phyloP scores from a whole-genome alignment of 2,113 vertebrate species.

The Candoia aspera region DNA sequence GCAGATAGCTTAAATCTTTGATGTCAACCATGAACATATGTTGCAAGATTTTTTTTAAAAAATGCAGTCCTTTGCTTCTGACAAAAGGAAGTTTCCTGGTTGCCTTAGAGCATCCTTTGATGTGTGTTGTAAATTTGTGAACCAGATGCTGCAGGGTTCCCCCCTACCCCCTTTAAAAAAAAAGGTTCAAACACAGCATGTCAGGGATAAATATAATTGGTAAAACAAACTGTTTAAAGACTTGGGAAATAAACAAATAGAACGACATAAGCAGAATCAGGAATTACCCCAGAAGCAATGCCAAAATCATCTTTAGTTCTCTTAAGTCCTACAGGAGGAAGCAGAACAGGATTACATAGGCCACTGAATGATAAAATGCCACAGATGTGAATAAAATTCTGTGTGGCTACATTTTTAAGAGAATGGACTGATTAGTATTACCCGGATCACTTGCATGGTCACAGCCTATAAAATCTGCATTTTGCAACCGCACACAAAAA shows the following conservation, averaged over 20 bases:
- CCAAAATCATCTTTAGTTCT: constrained; percentile 44
- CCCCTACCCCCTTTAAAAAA: constrained; percentile 49
- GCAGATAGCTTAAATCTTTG: constrained; percentile 57
- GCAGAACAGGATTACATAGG: not conserved
- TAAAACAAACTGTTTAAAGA: constrained; percentile 62
- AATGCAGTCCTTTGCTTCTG: constrained; percentile 45
- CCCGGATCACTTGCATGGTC: no score
- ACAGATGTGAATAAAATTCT: constrained; percentile 17
- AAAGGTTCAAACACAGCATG: constrained; percentile 57
- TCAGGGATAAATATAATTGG: constrained; percentile 49
- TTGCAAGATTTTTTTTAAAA: constrained; percentile 49
- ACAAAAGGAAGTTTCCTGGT: constrained; percentile 59
- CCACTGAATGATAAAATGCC: constrained; percentile 3
- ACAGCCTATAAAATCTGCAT: no score
- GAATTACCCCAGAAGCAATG: constrained; percentile 39
- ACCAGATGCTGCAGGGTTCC: constrained; percentile 61
- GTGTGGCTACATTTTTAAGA: no score
- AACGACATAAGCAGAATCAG: not conserved
- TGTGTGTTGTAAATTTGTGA: constrained; percentile 57
- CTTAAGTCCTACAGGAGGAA: constrained; percentile 15
- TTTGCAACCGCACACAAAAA: no score
- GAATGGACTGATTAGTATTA: no score
- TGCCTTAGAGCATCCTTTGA: constrained; percentile 68
- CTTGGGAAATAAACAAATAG: constrained; percentile 61
- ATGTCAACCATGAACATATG: constrained; percentile 60